A percentile compares a stretch with the other conserved stretches of the same genome.
These are phyloP conservation scores for Melozone crissalis DNA, from an alignment of 2,113 vertebrate species.

Conservation along the genomic window DNA sequence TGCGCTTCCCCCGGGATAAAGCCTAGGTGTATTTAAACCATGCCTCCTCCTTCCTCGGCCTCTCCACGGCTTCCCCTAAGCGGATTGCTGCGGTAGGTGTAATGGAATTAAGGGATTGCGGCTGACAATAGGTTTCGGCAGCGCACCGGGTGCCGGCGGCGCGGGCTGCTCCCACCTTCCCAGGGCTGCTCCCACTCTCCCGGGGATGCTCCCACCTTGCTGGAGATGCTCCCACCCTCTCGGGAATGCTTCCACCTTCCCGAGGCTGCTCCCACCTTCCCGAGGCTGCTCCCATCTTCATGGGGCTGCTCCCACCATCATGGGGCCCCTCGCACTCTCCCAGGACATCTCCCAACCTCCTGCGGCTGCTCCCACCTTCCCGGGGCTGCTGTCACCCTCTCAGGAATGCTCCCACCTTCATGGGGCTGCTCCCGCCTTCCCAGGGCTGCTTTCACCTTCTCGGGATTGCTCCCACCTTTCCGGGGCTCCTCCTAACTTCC, in stretches of 20 bases:
- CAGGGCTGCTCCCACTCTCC: accelerated
- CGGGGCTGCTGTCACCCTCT: too few species aligned
- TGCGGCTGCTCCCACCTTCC: too few species aligned
- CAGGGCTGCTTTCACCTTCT: too few species aligned
- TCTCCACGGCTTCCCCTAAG: neutral
- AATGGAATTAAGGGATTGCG: constrained; percentile 37
- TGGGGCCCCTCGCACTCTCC: too few species aligned
- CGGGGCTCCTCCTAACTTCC: too few species aligned
- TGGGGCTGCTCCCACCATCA: too few species aligned
- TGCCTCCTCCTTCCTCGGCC: neutral
- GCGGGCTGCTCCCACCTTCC: accelerated
- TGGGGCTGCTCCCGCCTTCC: too few species aligned
- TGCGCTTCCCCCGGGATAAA: neutral
- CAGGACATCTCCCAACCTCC: too few species aligned
- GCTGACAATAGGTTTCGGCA: neutral
- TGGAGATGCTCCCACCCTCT: accelerated
- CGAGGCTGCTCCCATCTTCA: too few species aligned
- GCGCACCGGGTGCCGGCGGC: accelerated
- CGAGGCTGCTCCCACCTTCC: too few species aligned
- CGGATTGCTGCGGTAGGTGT: constrained; percentile 25
- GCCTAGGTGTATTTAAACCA: neutral
- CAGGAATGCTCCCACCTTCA: too few species aligned
- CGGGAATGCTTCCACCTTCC: accelerated
- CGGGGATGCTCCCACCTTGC: accelerated
- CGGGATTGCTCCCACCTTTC: too few species aligned